Conservation (phyloP, 2,797 vertebrate species). For the Melopsittacus undulatus region DNA sequence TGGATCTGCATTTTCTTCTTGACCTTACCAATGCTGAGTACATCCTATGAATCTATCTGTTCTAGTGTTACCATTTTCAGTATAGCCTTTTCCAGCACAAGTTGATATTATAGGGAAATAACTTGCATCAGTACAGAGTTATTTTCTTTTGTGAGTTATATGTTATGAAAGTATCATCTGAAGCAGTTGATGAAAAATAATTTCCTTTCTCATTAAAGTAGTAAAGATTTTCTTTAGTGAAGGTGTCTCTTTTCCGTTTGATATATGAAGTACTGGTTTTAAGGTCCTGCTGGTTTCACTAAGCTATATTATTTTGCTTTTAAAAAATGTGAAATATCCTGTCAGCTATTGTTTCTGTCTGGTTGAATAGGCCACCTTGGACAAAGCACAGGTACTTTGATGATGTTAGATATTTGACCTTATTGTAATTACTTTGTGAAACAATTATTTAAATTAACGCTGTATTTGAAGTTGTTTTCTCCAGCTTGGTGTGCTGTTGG, state of each 20-base stretch:
- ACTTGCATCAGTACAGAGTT: not conserved
- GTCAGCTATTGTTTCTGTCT: not conserved
- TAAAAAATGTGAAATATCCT: not conserved
- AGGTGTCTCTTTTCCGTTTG: not conserved
- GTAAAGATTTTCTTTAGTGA: not conserved
- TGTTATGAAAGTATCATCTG: not conserved
- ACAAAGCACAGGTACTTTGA: not conserved
- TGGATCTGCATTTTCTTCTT: not conserved
- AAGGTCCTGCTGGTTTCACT: not conserved
- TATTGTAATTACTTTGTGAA: not conserved
- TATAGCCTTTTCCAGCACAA: not conserved
- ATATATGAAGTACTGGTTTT: not conserved
- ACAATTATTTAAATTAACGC: not conserved
- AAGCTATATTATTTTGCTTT: not conserved
- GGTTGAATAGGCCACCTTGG: not conserved
- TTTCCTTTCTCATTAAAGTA: not conserved
- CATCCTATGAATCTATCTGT: not conserved
- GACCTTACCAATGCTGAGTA: not conserved
- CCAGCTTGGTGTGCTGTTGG: not conserved
- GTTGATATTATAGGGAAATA: not conserved
- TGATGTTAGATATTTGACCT: not conserved
- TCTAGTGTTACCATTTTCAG: not conserved
- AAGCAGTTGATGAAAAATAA: not conserved
- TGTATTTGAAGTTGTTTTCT: not conserved
- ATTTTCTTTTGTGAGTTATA: not conserved